Conservation (phyloP, 2,113 vertebrate species). For the Sterrhoptilus dennistouni region DNA sequence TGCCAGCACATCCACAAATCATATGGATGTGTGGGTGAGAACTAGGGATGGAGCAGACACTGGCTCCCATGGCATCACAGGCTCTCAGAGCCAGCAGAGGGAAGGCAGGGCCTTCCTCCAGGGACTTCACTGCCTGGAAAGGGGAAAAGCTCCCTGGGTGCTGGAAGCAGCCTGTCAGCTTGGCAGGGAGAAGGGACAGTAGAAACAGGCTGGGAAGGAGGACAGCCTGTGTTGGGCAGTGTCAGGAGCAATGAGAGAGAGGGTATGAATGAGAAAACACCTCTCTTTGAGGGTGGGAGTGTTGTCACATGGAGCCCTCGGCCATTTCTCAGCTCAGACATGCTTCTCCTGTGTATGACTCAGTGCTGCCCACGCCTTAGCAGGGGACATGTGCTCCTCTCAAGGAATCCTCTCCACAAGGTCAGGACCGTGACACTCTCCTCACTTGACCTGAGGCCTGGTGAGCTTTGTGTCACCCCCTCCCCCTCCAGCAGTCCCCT, state of each 20-base stretch:
- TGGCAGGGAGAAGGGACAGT: background rate
- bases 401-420: background rate
- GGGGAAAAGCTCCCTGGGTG: background rate
- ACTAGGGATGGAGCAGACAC: background rate
- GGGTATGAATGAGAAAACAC: background rate
- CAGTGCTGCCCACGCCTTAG: background rate
- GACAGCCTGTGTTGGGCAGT: background rate
- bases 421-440: background rate
- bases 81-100: background rate
- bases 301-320: rapidly evolving
- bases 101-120: background rate
- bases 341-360: background rate
- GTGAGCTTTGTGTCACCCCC: background rate
- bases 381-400: background rate
- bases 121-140: background rate
- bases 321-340: background rate
- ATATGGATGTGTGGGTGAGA: background rate
- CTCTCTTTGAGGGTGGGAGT: background rate
- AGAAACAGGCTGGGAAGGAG: background rate
- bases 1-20: background rate
- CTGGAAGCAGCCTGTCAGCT: background rate
- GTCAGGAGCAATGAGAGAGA: background rate
- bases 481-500: background rate
- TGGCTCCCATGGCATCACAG: background rate
- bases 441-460: background rate